Percentiles rank a stretch among this genome's conserved stretches.
Conservation (phyloP, 2,113 vertebrate species). For the Antidorcas marsupialis region DNA sequence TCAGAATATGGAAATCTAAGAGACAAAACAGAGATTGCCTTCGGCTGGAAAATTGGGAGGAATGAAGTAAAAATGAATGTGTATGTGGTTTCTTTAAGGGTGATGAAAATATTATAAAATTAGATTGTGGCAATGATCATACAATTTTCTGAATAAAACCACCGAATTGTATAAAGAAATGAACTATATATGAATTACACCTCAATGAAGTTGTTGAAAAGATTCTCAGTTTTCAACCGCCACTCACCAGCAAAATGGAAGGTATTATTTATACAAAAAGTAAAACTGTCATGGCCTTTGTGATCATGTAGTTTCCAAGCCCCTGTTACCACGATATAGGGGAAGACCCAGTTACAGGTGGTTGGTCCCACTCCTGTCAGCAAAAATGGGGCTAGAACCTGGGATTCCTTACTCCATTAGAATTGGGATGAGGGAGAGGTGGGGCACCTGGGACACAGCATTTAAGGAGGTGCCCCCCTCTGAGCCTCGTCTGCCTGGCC, state of each 20-base stretch:
- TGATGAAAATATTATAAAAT: not conserved
- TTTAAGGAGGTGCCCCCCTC: not conserved
- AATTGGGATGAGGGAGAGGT: not conserved
- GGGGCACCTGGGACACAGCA: too few relatives aligned
- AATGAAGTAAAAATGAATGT: not conserved
- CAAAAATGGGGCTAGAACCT: not conserved
- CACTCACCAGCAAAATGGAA: not conserved
- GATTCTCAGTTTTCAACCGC: not conserved
- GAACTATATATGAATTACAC: not conserved
- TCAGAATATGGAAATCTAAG: not conserved
- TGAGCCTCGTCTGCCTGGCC: not conserved
- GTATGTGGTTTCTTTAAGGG: not conserved
- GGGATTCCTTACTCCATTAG: accelerated
- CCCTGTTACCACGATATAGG: not conserved
- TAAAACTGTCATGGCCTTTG: too few relatives aligned
- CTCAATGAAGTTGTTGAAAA: not conserved
- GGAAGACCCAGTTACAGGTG: not conserved
- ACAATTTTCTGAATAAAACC: not conserved
- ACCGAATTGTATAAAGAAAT: not conserved
- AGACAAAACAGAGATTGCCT: not conserved
- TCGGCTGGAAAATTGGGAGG: not conserved
- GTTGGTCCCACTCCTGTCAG: not conserved
- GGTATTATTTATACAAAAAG: not conserved
- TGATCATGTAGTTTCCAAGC: not conserved
- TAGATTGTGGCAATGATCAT: not conserved